A percentile compares a stretch with the other conserved stretches of the same genome.
Evolutionary conservation across 2,888 invertebrate genomes (phyloP).

Genomic region (Ophion obscuratus): DNA sequence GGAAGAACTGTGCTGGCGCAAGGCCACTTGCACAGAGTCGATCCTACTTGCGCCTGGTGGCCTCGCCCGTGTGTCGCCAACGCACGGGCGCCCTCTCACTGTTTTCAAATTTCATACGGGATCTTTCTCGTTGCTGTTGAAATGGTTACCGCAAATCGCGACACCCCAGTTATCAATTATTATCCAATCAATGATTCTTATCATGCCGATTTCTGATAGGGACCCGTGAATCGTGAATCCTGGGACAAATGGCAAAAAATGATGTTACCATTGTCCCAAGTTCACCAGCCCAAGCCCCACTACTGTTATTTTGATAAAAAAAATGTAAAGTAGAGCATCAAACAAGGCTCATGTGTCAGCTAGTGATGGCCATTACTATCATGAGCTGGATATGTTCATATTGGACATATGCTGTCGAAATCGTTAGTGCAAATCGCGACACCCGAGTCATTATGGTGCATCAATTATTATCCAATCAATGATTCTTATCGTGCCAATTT

Average conservation of each 20-base stretch:
- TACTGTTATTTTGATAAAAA: not conserved
- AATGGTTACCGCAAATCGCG: not conserved
- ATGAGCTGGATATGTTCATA: not conserved
- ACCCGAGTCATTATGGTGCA: no score
- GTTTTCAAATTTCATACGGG: not conserved
- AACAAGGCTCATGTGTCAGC: not conserved
- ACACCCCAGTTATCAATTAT: no score
- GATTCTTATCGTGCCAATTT: not conserved
- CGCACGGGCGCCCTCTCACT: constrained; percentile 16
- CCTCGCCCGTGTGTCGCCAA: constrained; percentile 52
- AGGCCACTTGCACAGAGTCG: constrained; percentile 45
- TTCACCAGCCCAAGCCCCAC: not conserved
- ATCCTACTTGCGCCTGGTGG: constrained; percentile 47
- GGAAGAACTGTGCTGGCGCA: constrained; percentile 43
- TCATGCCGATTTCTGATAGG: not conserved
- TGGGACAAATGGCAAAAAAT: not conserved
- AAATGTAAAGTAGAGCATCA: not conserved
- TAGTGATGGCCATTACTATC: not conserved
- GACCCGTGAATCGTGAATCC: not conserved
- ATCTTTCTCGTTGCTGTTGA: not conserved
- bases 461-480: not conserved
- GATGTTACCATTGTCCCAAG: not conserved
- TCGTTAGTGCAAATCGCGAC: no score
- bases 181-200: not conserved
- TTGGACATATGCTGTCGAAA: no score